These are phyloP conservation scores for Grus americana DNA, from an alignment of 2,113 vertebrate species.

Conservation along the genomic window DNA sequence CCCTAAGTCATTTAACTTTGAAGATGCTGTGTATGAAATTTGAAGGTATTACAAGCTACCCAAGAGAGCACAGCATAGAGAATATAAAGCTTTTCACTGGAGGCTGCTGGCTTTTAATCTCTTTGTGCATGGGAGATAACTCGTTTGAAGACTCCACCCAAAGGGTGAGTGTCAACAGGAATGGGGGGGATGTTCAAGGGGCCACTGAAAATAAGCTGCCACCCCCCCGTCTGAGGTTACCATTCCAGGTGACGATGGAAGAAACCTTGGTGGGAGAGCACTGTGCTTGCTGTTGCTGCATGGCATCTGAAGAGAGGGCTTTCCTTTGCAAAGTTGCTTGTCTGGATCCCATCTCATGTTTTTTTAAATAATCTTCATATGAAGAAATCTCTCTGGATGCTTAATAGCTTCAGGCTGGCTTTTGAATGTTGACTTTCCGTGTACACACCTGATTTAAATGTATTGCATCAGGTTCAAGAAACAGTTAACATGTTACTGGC, in stretches of 20 bases:
- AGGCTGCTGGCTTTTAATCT: neutral
- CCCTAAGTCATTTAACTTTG: neutral
- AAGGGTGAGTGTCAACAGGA: neutral
- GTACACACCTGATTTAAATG: neutral
- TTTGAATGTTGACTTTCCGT: neutral
- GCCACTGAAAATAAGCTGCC: neutral
- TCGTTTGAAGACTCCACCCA: neutral
- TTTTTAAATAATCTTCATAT: neutral
- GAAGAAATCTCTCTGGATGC: neutral
- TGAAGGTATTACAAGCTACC: neutral
- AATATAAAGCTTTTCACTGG: neutral
- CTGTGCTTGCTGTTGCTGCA: rapidly evolving
- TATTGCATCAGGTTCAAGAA: neutral
- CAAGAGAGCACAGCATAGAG: neutral
- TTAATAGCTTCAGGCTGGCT: neutral
- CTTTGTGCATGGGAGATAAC: neutral
- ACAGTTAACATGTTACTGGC: neutral
- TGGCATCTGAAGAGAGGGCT: neutral
- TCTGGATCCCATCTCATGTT: neutral
- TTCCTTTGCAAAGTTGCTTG: neutral
- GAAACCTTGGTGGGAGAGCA: neutral
- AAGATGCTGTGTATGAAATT: neutral
- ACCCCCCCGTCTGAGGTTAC: neutral
- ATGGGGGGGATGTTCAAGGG: neutral
- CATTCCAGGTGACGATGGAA: neutral